Percentiles rank a stretch among this genome's conserved stretches.
These are phyloP conservation scores for Pherbina coryleti DNA, from an alignment of 2,888 invertebrate species.

Conservation along the genomic window DNA sequence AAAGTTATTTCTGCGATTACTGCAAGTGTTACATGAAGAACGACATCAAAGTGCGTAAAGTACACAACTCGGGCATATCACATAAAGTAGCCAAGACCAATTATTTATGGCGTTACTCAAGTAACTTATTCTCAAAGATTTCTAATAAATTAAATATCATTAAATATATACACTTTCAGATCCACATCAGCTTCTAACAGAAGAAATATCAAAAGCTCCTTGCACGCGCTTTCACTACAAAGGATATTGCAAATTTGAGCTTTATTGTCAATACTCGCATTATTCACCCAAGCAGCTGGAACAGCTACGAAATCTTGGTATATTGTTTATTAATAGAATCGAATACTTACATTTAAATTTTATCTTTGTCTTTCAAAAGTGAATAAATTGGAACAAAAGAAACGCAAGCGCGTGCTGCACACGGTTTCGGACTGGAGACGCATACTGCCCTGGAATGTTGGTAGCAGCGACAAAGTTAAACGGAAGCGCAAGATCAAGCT, in stretches of 20 bases:
- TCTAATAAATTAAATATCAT: background rate
- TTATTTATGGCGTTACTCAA: constrained; percentile 57
- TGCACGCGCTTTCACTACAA: constrained; percentile 57
- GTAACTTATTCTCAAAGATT: constrained; percentile 40
- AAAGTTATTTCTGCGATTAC: constrained; percentile 68
- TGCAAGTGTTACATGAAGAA: constrained; percentile 67
- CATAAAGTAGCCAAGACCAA: constrained; percentile 63
- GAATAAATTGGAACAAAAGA: constrained; percentile 21
- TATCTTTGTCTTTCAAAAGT: background rate
- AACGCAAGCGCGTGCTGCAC: background rate
- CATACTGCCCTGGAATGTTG: constrained; percentile 38
- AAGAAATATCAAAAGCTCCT: constrained; percentile 54
- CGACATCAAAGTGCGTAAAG: constrained; percentile 64
- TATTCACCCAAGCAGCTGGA: constrained; percentile 57
- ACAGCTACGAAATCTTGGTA: constrained; percentile 57
- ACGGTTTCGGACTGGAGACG: constrained; percentile 4
- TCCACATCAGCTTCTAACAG: constrained; percentile 53
- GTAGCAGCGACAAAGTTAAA: background rate
- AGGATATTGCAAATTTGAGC: constrained; percentile 61
- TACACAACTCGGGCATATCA: constrained; percentile 61
- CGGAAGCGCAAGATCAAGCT: constrained; percentile 25
- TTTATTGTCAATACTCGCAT: constrained; percentile 62
- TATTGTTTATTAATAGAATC: background rate
- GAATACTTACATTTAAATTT: background rate
- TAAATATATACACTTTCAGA: constrained; percentile 46